These are phyloP conservation scores for Leptinotarsa tumamoca DNA, from an alignment of 2,888 invertebrate genomes.

Conservation along the genomic window DNA sequence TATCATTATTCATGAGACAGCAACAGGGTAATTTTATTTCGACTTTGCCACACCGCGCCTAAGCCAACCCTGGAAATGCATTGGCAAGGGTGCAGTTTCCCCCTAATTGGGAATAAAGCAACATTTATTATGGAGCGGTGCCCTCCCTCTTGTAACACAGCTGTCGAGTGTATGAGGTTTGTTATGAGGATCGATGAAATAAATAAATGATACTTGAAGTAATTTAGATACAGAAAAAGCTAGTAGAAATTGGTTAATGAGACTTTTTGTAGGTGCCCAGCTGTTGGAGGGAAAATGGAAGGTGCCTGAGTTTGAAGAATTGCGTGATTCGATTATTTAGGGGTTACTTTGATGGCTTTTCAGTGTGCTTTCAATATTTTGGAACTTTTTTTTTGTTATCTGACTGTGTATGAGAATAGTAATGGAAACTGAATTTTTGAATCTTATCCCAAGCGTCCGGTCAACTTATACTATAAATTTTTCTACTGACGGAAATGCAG, in stretches of 20 bases:
- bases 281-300: not conserved
- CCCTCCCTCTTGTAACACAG: constrained; percentile 32
- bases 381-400: too few relatives aligned
- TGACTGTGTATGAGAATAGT: too few relatives aligned
- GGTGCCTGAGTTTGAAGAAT: not conserved
- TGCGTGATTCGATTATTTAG: not conserved
- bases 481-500: too few relatives aligned
- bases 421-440: too few relatives aligned
- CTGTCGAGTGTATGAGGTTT: constrained; percentile 37
- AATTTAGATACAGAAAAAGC: constrained; percentile 21
- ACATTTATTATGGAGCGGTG: constrained; percentile 42
- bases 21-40: not conserved
- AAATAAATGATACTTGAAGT: constrained; percentile 22
- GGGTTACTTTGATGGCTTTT: too few relatives aligned
- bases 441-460: too few relatives aligned
- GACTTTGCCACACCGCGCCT: not conserved
- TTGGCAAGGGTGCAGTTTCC: constrained; percentile 38
- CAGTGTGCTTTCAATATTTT: too few relatives aligned
- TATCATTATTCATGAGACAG: not conserved
- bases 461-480: too few relatives aligned
- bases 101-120: constrained; percentile 46
- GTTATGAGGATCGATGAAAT: constrained; percentile 14
- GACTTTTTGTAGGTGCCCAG: not conserved
- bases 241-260: not conserved
- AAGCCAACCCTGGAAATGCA: constrained; percentile 12